phyloP scores from a whole-genome alignment of 64 coral and sea anemone genomes.

The Montipora foliosa region DNA sequence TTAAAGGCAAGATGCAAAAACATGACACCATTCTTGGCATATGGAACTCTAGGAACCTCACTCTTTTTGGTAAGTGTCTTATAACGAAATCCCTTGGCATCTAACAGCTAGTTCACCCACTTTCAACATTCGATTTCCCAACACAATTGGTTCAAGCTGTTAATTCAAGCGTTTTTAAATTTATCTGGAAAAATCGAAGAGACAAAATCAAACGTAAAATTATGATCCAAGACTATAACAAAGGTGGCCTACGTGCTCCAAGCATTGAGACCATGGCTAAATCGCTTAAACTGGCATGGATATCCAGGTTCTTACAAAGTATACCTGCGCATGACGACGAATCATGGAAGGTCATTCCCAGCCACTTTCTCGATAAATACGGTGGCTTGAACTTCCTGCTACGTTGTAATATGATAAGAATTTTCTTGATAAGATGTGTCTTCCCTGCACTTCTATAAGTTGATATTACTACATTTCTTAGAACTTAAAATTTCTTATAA shows the following conservation, averaged over 20 bases:
- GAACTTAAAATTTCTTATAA: background rate
- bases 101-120: background rate
- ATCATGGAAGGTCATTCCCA: too few species aligned
- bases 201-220: background rate
- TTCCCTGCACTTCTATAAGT: background rate
- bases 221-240: background rate
- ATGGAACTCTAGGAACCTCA: background rate
- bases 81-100: background rate
- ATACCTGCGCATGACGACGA: too few species aligned
- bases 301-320: too few species aligned
- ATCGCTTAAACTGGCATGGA: too few species aligned
- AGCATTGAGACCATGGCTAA: too few species aligned
- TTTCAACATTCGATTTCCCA: background rate
- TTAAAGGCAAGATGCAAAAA: background rate
- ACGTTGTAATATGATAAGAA: constrained; percentile 2
- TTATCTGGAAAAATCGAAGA: background rate
- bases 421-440: background rate
- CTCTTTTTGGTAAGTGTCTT: background rate
- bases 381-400: background rate
- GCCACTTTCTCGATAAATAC: background rate
- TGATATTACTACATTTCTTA: background rate
- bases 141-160: too few species aligned
- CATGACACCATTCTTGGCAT: background rate
- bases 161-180: background rate
- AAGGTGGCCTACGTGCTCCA: too few species aligned